Percentiles rank a stretch among this genome's conserved stretches.
These are phyloP conservation scores for Periphyllus acericola DNA, from an alignment of 2,888 invertebrate species.

Conservation along the genomic window DNA sequence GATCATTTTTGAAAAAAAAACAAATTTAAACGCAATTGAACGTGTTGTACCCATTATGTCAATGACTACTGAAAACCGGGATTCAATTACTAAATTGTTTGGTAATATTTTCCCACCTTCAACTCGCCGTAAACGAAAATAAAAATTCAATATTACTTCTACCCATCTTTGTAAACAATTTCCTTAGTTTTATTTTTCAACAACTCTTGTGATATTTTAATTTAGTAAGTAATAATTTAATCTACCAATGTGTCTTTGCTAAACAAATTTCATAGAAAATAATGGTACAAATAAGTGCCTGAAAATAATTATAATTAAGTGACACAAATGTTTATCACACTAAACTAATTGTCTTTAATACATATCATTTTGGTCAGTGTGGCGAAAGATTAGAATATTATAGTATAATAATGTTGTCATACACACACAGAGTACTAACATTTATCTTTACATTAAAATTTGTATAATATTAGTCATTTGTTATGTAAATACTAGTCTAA, in stretches of 20 bases:
- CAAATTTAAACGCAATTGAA: conserved; percentile 31
- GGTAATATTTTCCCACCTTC: conserved; percentile 60
- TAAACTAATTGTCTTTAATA: conserved; percentile 29
- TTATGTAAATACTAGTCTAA: conserved; percentile 60
- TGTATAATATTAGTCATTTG: conserved; percentile 56
- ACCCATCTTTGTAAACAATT: not conserved
- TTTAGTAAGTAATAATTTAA: conserved; percentile 32
- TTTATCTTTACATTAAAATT: conserved; percentile 27
- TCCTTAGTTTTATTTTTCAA: conserved; percentile 32
- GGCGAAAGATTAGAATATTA: conserved; percentile 2
- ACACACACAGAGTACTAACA: conserved; percentile 18
- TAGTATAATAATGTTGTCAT: not conserved
- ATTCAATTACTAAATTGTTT: conserved; percentile 46
- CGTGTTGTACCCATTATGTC: conserved; percentile 52
- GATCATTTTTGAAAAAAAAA: conserved; percentile 50
- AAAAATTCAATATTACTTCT: not conserved
- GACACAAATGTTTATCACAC: not conserved
- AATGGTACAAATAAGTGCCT: conserved; percentile 44
- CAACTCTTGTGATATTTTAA: conserved; percentile 55
- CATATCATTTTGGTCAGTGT: conserved; percentile 43
- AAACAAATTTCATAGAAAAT: conserved; percentile 30
- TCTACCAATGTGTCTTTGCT: conserved; percentile 16
- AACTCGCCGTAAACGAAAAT: conserved; percentile 41
- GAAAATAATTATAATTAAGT: conserved; percentile 12
- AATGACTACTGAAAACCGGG: conserved; percentile 32